phyloP scores from a whole-genome alignment of 2,113 vertebrate species.

The Seriola aureovittata region DNA sequence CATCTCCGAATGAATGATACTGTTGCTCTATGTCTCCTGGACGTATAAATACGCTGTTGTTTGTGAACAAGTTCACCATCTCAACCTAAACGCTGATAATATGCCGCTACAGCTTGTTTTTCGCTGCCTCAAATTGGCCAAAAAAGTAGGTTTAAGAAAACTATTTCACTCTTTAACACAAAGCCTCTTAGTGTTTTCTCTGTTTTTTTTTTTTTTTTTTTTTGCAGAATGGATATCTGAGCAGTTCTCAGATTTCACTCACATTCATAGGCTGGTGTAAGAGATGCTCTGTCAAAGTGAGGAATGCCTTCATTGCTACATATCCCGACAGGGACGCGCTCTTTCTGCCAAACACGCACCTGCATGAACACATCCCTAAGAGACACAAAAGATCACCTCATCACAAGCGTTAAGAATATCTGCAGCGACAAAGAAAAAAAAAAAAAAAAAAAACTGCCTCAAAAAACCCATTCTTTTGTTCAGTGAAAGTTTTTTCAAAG shows the following conservation, averaged over 20 bases:
- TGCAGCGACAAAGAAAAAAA: slow-evolving; percentile 8
- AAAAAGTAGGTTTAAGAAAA: background rate
- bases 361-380: slow-evolving; percentile 52
- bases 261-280: slow-evolving; percentile 43
- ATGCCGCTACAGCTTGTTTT: background rate
- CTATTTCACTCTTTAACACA: slow-evolving; percentile 23
- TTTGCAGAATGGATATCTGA: slow-evolving; percentile 43
- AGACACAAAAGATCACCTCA: slow-evolving; percentile 49
- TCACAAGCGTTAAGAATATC: slow-evolving; percentile 33
- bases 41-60: background rate
- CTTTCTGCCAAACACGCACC: slow-evolving; percentile 62
- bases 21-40: background rate
- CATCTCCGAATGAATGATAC: background rate
- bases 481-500: slow-evolving; percentile 1
- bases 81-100: background rate
- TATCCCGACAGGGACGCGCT: slow-evolving; percentile 55
- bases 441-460: slow-evolving; percentile 6
- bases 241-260: slow-evolving; percentile 60
- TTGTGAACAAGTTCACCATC: background rate
- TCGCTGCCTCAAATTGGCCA: background rate
- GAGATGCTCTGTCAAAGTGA: slow-evolving; percentile 53
- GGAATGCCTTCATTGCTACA: slow-evolving; percentile 64
- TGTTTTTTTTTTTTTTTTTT: background rate
- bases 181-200: slow-evolving; percentile 20
- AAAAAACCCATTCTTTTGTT: slow-evolving; percentile 40